phyloP scores from a whole-genome alignment of 2,797 vertebrate species.

The Simalia tracyae region DNA sequence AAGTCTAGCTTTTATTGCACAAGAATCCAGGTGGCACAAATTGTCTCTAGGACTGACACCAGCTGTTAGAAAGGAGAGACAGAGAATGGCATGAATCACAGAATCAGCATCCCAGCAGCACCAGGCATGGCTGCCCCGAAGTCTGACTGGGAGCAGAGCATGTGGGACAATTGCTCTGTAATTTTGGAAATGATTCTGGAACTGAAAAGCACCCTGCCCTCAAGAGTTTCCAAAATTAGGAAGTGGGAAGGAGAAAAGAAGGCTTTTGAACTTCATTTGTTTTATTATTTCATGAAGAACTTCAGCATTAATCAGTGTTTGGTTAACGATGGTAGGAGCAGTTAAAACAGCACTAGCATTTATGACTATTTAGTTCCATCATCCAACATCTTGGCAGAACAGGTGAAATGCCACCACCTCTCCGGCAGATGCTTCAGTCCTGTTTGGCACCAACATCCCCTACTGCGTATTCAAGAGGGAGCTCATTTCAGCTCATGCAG shows the following conservation, averaged over 20 bases:
- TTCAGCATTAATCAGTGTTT: not conserved
- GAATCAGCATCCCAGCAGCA: not conserved
- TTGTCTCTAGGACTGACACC: rapidly evolving
- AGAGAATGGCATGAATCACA: not conserved
- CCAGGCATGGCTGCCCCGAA: not conserved
- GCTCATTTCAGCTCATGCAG: not conserved
- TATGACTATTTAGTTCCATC: not conserved
- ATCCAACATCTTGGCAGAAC: not conserved
- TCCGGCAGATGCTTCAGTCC: not conserved
- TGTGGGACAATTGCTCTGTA: not conserved
- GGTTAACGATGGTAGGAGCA: not conserved
- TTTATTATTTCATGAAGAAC: not conserved
- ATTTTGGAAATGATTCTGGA: not conserved
- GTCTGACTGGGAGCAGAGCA: not conserved
- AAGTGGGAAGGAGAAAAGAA: not conserved
- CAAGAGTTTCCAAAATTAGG: not conserved
- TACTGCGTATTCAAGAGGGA: not conserved
- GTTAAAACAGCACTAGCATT: rapidly evolving
- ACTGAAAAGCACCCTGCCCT: not conserved
- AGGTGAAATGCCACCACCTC: not conserved
- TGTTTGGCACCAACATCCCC: not conserved
- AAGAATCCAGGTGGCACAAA: slow-evolving; percentile 3
- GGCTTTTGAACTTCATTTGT: not conserved
- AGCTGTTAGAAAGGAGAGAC: not conserved
- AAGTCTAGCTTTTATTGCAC: slow-evolving; percentile 12